Conservation (phyloP, 2,797 vertebrate species). For the Scarus forsteni region DNA sequence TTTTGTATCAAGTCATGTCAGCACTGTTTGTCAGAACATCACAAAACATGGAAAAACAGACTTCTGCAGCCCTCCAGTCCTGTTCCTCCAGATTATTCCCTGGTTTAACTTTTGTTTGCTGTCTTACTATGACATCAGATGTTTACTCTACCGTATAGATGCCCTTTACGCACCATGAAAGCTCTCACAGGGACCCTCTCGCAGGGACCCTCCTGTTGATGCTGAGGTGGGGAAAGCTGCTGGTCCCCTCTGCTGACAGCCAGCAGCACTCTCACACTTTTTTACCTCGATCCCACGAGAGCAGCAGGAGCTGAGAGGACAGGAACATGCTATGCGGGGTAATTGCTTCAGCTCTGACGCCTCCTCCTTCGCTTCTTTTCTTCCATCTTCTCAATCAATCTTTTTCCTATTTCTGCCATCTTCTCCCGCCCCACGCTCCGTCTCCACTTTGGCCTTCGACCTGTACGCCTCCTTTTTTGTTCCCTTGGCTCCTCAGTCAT, state of each 20-base stretch:
- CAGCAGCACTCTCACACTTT: slow-evolving; percentile 23
- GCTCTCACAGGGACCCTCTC: slow-evolving; percentile 9
- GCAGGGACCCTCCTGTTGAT: slow-evolving; percentile 8
- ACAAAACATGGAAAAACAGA: too few relatives aligned
- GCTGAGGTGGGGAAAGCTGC: slow-evolving; percentile 27
- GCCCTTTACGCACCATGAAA: slow-evolving; percentile 7
- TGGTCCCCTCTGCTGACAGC: slow-evolving; percentile 30
- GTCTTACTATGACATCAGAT: slow-evolving; percentile 9
- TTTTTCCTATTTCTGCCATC: slow-evolving; percentile 29
- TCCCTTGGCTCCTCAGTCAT: slow-evolving; percentile 40
- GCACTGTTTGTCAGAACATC: too few relatives aligned
- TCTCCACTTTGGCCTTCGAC: slow-evolving; percentile 42
- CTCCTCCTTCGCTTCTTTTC: slow-evolving; percentile 12
- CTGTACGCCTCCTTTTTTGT: slow-evolving; percentile 30
- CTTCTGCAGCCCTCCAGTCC: too few relatives aligned
- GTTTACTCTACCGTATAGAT: background rate
- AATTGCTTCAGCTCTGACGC: slow-evolving; percentile 55
- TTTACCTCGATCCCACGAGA: slow-evolving; percentile 26
- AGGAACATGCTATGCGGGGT: slow-evolving; percentile 14
- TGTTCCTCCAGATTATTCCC: background rate
- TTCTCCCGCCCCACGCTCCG: background rate
- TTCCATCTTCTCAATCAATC: slow-evolving; percentile 25
- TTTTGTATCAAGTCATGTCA: too few relatives aligned
- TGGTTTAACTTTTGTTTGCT: background rate
- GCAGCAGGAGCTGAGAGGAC: slow-evolving; percentile 14